These are phyloP conservation scores for Ceratina calcarata DNA, from an alignment of 1,140 invertebrate genomes.

Conservation along the genomic window DNA sequence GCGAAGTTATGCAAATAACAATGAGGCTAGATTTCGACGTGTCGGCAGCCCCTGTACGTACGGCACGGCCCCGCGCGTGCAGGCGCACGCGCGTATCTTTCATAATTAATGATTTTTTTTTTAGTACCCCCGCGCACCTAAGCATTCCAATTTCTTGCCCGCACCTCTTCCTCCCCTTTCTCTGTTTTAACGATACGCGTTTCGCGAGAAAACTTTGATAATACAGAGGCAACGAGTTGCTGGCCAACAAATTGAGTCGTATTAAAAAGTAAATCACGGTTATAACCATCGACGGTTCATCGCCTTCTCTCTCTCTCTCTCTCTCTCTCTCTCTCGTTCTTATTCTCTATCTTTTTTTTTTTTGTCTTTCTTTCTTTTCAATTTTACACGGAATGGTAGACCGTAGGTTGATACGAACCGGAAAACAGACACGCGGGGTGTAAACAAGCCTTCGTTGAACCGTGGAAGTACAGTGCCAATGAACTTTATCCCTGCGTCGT, in stretches of 20 bases:
- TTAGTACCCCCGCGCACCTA: neutral
- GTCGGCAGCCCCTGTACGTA: too few relatives aligned
- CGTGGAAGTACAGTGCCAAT: slow-evolving; percentile 38
- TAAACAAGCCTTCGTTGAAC: slow-evolving; percentile 34
- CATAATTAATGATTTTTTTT: slow-evolving; percentile 48
- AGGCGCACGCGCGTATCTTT: neutral
- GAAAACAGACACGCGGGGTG: slow-evolving; percentile 9
- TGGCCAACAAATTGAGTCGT: neutral
- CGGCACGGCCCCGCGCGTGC: too few relatives aligned
- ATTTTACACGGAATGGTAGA: too few relatives aligned
- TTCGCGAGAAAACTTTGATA: neutral
- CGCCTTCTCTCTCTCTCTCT: too few relatives aligned
- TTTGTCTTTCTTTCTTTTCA: too few relatives aligned
- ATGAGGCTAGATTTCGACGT: slow-evolving; percentile 17
- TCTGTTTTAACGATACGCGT: neutral
- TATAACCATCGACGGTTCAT: neutral
- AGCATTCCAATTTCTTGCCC: slow-evolving; percentile 1
- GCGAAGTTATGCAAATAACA: slow-evolving; percentile 34
- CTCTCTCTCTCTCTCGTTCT: too few relatives aligned
- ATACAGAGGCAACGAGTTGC: neutral
- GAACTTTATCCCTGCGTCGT: slow-evolving; percentile 49
- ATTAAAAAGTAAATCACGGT: neutral
- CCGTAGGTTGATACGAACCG: too few relatives aligned
- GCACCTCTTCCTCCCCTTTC: too few relatives aligned
- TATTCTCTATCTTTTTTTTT: too few relatives aligned